phyloP scores from a whole-genome alignment of 2,797 vertebrate genomes.

The Squalus acanthias region DNA sequence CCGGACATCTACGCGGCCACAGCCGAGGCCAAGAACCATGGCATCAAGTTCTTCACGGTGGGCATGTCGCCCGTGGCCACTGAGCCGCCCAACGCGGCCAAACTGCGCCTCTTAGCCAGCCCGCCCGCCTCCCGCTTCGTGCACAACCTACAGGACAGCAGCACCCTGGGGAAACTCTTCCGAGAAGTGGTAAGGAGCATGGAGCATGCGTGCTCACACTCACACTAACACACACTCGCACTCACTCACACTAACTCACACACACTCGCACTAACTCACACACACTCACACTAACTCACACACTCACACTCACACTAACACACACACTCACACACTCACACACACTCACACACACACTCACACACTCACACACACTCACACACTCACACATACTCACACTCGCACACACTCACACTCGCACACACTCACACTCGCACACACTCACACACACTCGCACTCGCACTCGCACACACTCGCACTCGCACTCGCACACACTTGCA shows the following conservation, averaged over 20 bases:
- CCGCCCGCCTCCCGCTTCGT: constrained; percentile 69
- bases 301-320: too few relatives aligned
- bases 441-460: too few relatives aligned
- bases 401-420: too few relatives aligned
- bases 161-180: constrained; percentile 67
- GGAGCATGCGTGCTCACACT: background rate
- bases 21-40: constrained; percentile 81
- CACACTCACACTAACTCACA: too few relatives aligned
- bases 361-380: too few relatives aligned
- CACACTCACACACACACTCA: too few relatives aligned
- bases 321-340: too few relatives aligned
- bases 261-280: too few relatives aligned
- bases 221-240: background rate
- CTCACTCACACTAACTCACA: background rate
- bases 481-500: too few relatives aligned
- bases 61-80: constrained; percentile 77
- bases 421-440: too few relatives aligned
- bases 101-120: constrained; percentile 75
- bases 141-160: constrained; percentile 74
- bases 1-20: constrained; percentile 83
- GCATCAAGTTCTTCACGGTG: constrained; percentile 73
- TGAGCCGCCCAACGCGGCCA: constrained; percentile 69
- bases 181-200: constrained; percentile 68
- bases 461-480: too few relatives aligned
- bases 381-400: too few relatives aligned